Evolutionary conservation across 1,140 invertebrate genomes (phyloP).

Genomic region (Papilio machaon): DNA sequence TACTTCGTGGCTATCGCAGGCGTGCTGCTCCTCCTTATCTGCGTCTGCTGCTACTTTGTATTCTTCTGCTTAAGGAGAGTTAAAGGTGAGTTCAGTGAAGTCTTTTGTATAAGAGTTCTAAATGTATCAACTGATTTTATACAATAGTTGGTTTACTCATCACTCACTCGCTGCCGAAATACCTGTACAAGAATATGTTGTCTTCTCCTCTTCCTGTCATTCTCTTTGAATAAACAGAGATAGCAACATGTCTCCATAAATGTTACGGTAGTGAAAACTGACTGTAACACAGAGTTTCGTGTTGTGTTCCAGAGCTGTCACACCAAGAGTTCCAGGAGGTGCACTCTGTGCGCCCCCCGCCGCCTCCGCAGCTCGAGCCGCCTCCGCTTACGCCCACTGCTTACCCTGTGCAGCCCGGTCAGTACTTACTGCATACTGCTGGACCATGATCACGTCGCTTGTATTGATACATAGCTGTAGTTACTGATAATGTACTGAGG

Average conservation of each 20-base stretch:
- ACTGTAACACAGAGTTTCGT: neutral
- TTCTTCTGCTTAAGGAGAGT: slow-evolving; percentile 69
- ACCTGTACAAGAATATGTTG: no score
- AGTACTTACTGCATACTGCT: neutral
- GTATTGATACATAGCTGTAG: no score
- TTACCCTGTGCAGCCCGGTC: slow-evolving; percentile 69
- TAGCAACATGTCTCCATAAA: neutral
- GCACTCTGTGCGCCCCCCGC: slow-evolving; percentile 51
- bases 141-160: no score
- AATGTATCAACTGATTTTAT: neutral
- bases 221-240: no score
- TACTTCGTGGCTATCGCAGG: slow-evolving; percentile 72
- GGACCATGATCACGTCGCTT: neutral
- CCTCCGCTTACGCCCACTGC: slow-evolving; percentile 41
- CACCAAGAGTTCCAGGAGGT: slow-evolving; percentile 53
- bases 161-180: no score
- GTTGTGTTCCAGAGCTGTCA: slow-evolving; percentile 55
- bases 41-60: slow-evolving; percentile 67
- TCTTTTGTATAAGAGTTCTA: neutral
- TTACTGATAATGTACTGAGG: no score
- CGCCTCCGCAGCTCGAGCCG: slow-evolving; percentile 47
- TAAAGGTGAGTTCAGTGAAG: slow-evolving; percentile 50
- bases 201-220: no score
- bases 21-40: slow-evolving; percentile 57
- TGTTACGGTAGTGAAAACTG: neutral